Evolutionary conservation across 2,113 vertebrate genomes (phyloP).

Genomic region (Delphinus delphis): DNA sequence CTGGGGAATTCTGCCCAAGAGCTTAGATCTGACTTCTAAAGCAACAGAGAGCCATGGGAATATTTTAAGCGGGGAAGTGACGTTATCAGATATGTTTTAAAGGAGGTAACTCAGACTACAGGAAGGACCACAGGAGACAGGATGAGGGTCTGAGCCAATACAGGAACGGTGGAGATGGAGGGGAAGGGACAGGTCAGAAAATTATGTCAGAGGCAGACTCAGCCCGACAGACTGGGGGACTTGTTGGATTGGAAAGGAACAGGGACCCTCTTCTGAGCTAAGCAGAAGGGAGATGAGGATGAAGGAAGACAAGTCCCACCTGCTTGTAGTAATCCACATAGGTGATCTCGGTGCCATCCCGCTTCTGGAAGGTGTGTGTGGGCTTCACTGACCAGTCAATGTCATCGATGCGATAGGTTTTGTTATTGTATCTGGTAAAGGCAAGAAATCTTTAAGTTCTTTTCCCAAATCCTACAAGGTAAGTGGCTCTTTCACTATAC

Average conservation of each 20-base stretch:
- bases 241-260: background rate
- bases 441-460: background rate
- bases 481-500: background rate
- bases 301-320: slow-evolving; percentile 48
- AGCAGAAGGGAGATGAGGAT: background rate
- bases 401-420: slow-evolving; percentile 82
- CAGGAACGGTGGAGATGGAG: background rate
- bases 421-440: slow-evolving; percentile 82
- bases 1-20: background rate
- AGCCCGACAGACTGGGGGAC: background rate
- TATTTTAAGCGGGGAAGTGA: background rate
- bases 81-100: background rate
- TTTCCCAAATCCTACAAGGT: background rate
- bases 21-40: background rate
- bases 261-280: background rate
- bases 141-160: background rate
- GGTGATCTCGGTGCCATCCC: slow-evolving; percentile 74
- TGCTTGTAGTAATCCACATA: slow-evolving; percentile 83
- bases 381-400: slow-evolving; percentile 81
- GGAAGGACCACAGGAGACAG: background rate
- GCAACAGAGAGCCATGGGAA: background rate
- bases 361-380: slow-evolving; percentile 76
- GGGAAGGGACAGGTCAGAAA: background rate
- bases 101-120: background rate
- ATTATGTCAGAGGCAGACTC: background rate